phyloP scores from a whole-genome alignment of 2,113 vertebrate genomes.

The Gobius niger region DNA sequence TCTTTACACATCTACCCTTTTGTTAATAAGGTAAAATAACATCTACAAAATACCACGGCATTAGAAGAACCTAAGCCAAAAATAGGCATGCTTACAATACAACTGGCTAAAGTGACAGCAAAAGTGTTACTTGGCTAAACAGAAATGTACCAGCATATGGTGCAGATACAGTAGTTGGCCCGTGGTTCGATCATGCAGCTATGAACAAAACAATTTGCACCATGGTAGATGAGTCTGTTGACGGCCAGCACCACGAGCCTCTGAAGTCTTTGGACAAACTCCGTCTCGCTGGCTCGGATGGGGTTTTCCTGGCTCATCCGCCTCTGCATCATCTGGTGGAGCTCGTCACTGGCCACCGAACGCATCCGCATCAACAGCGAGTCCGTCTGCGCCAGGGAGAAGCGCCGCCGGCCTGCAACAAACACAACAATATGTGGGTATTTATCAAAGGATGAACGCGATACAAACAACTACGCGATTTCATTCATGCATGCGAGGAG shows the following conservation, averaged over 20 bases:
- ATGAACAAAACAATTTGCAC: conserved; percentile 56
- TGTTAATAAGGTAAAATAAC: too few species aligned
- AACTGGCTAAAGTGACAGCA: too few species aligned
- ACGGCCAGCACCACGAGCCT: conserved; percentile 87
- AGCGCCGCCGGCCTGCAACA: conserved; percentile 80
- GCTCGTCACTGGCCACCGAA: conserved; percentile 90
- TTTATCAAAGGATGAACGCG: background rate
- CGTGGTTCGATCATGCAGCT: too few species aligned
- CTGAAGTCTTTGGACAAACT: conserved; percentile 91
- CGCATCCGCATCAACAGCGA: conserved; percentile 90
- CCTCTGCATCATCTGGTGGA: conserved; percentile 91
- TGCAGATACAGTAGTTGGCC: background rate
- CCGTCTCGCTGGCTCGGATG: conserved; percentile 84
- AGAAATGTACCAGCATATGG: background rate
- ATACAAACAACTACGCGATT: background rate
- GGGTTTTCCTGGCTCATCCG: conserved; percentile 95
- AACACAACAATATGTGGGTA: background rate
- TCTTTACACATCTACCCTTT: too few species aligned
- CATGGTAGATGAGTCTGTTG: conserved; percentile 92
- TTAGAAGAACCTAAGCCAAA: too few species aligned
- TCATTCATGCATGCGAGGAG: conserved; percentile 4
- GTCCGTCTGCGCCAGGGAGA: conserved; percentile 86
- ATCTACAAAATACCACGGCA: too few species aligned
- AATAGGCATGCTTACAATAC: too few species aligned
- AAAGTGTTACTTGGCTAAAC: too few species aligned